phyloP scores from a whole-genome alignment of 2,113 vertebrate species.

The Orycteropus afer region DNA sequence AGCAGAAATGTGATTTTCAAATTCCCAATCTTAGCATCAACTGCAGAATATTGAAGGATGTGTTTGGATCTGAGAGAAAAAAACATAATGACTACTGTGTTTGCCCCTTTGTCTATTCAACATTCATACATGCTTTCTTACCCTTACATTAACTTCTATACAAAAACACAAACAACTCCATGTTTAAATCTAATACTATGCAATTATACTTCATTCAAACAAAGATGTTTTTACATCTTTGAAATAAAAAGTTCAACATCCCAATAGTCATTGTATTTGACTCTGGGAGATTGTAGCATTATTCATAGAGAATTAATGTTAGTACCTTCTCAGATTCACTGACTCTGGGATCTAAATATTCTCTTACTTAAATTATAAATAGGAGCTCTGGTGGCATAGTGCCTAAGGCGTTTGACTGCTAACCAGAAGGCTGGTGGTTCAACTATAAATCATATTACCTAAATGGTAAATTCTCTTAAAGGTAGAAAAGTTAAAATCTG shows the following conservation, averaged over 20 bases:
- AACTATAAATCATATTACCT: conserved; percentile 23
- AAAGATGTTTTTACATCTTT: neutral
- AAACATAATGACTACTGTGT: neutral
- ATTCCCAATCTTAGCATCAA: neutral
- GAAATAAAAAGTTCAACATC: neutral
- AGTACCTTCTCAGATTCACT: conserved; percentile 28
- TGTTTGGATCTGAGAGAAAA: neutral
- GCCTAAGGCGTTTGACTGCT: no score
- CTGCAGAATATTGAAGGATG: neutral
- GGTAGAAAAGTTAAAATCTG: neutral
- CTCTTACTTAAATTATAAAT: no score
- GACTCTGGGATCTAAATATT: neutral
- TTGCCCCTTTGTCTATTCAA: neutral
- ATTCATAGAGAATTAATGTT: neutral
- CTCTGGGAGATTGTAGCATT: neutral
- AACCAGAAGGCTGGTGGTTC: no score
- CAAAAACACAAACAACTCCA: neutral
- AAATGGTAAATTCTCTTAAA: neutral
- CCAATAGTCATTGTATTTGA: neutral
- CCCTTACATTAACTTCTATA: neutral
- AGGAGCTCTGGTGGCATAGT: no score
- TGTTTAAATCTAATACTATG: neutral
- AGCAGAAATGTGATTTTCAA: no score
- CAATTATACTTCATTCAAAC: neutral
- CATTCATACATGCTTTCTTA: neutral